phyloP scores from a whole-genome alignment of 1,140 invertebrate genomes.

The Pogonomyrmex californicus region DNA sequence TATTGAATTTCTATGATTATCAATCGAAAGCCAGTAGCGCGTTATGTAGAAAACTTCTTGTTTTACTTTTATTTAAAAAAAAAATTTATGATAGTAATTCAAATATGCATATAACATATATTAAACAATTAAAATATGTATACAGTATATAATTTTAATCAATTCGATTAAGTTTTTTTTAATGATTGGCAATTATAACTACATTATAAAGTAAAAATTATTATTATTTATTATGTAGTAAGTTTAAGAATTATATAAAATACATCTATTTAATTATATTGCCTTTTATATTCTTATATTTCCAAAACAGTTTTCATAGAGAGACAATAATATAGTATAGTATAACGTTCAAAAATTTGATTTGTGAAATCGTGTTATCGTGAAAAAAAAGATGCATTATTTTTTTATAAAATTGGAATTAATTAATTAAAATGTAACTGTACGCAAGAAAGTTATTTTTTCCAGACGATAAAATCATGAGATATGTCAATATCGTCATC shows the following conservation, averaged over 20 bases:
- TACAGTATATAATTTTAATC: background rate
- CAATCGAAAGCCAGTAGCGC: background rate
- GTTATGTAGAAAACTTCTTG: background rate
- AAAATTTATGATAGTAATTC: background rate
- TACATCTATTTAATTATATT: constrained; percentile 10
- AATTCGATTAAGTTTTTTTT: background rate
- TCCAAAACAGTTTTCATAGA: background rate
- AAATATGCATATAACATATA: background rate
- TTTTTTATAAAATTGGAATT: background rate
- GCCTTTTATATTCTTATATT: background rate
- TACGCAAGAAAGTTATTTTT: background rate
- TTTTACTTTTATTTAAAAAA: constrained; percentile 25
- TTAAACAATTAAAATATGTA: background rate
- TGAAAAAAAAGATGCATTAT: background rate
- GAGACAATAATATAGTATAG: background rate
- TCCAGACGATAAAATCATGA: background rate
- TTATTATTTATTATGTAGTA: background rate
- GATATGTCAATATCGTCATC: background rate
- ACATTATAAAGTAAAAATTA: background rate
- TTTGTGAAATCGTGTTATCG: background rate
- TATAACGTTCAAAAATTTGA: background rate
- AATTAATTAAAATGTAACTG: background rate
- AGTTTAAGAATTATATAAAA: background rate
- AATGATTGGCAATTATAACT: background rate
- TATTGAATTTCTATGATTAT: constrained; percentile 41